These are phyloP conservation scores for Syrmaticus mikado DNA, from an alignment of 2,113 vertebrate genomes.

Conservation along the genomic window DNA sequence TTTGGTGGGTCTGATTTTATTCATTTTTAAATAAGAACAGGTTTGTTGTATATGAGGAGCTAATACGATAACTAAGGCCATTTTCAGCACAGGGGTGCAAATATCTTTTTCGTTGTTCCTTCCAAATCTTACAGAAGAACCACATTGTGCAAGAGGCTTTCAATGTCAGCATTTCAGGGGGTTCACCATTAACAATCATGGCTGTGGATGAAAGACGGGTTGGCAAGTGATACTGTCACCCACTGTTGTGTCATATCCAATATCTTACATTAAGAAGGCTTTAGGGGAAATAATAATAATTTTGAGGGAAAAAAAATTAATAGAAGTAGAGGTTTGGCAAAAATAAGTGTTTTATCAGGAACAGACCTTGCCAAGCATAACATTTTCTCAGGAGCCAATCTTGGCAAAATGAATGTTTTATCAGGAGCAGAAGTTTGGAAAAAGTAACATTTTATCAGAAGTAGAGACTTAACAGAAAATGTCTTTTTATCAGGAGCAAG, in stretches of 20 bases:
- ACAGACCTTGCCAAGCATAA: conserved; percentile 52
- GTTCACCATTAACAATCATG: conserved; percentile 17
- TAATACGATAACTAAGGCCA: conserved; percentile 72
- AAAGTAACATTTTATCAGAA: conserved; percentile 62
- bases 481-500: conserved; percentile 56
- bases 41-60: conserved; percentile 72
- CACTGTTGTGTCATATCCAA: conserved; percentile 22
- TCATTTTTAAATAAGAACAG: conserved; percentile 65
- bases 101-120: conserved; percentile 47
- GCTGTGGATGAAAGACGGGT: conserved; percentile 44
- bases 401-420: conserved; percentile 68
- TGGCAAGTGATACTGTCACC: conserved; percentile 16
- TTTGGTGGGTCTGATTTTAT: conserved; percentile 49
- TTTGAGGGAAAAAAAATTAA: conserved; percentile 47
- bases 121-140: conserved; percentile 61
- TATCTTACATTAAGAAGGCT: conserved; percentile 12
- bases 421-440: conserved; percentile 49
- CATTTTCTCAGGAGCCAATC: conserved; percentile 63
- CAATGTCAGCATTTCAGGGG: neutral
- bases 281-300: conserved; percentile 63
- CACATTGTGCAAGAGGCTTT: neutral
- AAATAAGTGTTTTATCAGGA: conserved; percentile 47
- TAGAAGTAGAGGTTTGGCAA: conserved; percentile 52
- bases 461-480: conserved; percentile 53
- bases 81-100: conserved; percentile 75